Evolutionary conservation across 2,113 vertebrate genomes (phyloP).

Genomic region (Channa argus): DNA sequence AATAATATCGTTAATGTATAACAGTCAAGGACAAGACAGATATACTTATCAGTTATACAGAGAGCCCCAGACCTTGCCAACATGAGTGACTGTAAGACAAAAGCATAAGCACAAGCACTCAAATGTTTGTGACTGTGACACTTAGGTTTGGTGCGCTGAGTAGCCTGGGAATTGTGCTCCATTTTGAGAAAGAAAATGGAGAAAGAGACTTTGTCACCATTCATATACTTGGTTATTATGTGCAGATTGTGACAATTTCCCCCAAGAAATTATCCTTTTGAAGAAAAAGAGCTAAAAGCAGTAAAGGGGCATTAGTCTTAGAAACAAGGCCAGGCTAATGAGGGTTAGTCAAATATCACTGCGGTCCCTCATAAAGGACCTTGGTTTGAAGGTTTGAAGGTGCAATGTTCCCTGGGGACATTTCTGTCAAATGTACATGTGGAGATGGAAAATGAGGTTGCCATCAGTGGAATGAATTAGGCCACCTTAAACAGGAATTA

Average conservation of each 20-base stretch:
- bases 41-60: conserved; percentile 5
- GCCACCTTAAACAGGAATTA: conserved; percentile 18
- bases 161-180: too few species aligned
- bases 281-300: conserved; percentile 38
- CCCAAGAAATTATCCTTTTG: conserved; percentile 16
- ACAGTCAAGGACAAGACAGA: neutral
- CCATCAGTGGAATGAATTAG: conserved; percentile 13
- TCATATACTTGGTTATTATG: conserved; percentile 22
- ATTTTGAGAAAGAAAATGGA: conserved; percentile 7
- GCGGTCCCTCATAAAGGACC: conserved; percentile 32
- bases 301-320: conserved; percentile 20
- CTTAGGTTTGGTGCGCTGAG: neutral
- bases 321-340: conserved; percentile 55
- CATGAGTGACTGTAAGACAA: conserved; percentile 15
- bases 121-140: conserved; percentile 19
- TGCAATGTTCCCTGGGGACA: conserved; percentile 10
- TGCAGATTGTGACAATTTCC: conserved; percentile 18
- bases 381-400: conserved; percentile 37
- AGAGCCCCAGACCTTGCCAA: neutral
- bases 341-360: conserved; percentile 40
- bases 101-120: neutral
- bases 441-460: conserved; percentile 27
- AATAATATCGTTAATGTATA: neutral
- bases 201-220: conserved; percentile 26
- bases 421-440: conserved; percentile 25